These are phyloP conservation scores for Heterodera filipjevi DNA, from an alignment of 2,888 invertebrate genomes.

Conservation along the genomic window DNA sequence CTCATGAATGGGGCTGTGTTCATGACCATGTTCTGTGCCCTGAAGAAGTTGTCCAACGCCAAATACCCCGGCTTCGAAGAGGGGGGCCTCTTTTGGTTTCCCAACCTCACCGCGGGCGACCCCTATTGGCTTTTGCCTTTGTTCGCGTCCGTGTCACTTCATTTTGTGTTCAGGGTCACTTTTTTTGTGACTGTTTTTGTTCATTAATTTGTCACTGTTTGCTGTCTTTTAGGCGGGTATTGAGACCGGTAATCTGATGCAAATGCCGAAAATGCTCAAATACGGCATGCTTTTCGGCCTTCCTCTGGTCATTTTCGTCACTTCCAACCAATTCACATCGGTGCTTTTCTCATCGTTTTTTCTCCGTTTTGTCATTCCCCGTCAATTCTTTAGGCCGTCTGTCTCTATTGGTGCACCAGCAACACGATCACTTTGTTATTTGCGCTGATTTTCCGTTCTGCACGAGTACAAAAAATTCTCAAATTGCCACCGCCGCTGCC, in stretches of 20 bases:
- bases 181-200: not conserved
- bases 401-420: conserved; percentile 62
- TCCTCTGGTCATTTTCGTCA: conserved; percentile 53
- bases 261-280: conserved; percentile 55
- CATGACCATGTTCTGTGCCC: conserved; percentile 85
- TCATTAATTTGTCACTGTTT: not conserved
- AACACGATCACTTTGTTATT: conserved; percentile 58
- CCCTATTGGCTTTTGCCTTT: conserved; percentile 85
- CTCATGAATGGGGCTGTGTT: conserved; percentile 79
- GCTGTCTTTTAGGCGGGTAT: conserved; percentile 48
- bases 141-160: conserved; percentile 81
- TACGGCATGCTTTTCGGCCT: conserved; percentile 56
- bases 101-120: conserved; percentile 86
- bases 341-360: conserved; percentile 38
- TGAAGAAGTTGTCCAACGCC: conserved; percentile 83
- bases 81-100: conserved; percentile 84
- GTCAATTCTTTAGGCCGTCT: conserved; percentile 51
- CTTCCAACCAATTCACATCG: conserved; percentile 55
- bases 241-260: conserved; percentile 55
- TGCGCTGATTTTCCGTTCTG: conserved; percentile 39
- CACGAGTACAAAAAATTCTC: not conserved
- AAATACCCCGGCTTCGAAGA: conserved; percentile 75
- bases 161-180: conserved; percentile 21
- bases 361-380: not conserved
- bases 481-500: not conserved